Evolutionary conservation across 2,888 invertebrate genomes (phyloP), one percentile per base, ranked within the genome.

Genomic region (Ophion ellenae): DNA sequence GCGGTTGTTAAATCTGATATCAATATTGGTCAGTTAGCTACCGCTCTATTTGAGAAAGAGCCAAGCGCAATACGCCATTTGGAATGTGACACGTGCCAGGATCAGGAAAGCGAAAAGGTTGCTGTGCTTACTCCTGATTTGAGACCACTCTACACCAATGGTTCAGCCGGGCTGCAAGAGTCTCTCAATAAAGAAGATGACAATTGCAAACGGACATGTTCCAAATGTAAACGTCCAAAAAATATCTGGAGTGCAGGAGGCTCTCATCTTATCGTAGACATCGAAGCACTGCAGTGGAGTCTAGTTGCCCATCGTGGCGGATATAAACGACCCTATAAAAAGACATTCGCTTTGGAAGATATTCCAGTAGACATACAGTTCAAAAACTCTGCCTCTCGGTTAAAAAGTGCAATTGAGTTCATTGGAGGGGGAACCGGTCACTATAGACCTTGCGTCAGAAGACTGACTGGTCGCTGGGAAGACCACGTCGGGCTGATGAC

Each of bases 191-290:
- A 11, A 57, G 53, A 17, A 11, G 53, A 57, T 57, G 53, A 57
- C 53, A 57, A 57, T 57, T 57, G 7, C 53, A 57, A 57, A 57
- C 53, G 53, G 53, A 57, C 53, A 57, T 57, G 53, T 57, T 57
- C 53, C 53, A 57, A 57, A 57, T 57, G 53, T 57, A 57, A 57
- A 10, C 53, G 53, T 57, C 11, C 53, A 57, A 57, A 57, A 57
- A 11, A 57, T 57, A 57, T 57, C 17, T 57, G 53, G 53, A 57
- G 53, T 57, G 53, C 11, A 57, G 53, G 53, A 57, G 53, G 53
- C 53, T 57, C 53, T 57, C 9, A 57, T 57, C 53, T 57, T 11
- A 57, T 57, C 53, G 53, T 57, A 57, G 53, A 57, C 53, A 57
- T 57, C 53, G 53, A 57, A 57, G 53, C 53, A 57, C 53, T 57